Percentiles rank a stretch among this genome's conserved stretches.
phyloP scores from a whole-genome alignment of 2,888 invertebrate species.

The Hypomecis punctinalis region DNA sequence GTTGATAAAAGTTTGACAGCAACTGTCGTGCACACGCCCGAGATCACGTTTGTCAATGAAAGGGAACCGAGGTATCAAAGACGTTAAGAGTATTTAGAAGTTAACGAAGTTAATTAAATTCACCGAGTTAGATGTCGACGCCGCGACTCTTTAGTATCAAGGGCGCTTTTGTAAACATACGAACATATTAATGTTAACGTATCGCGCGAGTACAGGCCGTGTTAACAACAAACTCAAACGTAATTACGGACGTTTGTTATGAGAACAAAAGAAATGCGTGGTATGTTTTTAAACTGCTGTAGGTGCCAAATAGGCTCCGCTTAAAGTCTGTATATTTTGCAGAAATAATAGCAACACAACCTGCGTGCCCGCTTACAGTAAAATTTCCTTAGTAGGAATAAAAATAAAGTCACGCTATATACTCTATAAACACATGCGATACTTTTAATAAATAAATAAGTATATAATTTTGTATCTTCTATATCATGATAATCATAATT shows the following conservation, averaged over 20 bases:
- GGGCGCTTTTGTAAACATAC: conserved; percentile 79
- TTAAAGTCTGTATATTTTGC: too few relatives aligned
- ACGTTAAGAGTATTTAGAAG: conserved; percentile 84
- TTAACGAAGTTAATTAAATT: conserved; percentile 85
- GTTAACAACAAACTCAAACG: conserved; percentile 69
- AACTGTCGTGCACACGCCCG: conserved; percentile 73
- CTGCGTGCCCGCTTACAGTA: too few relatives aligned
- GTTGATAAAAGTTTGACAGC: conserved; percentile 81
- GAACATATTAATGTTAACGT: conserved; percentile 80
- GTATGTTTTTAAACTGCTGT: conserved; percentile 39
- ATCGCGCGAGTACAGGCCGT: conserved; percentile 73
- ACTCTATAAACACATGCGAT: too few relatives aligned
- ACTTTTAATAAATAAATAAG: too few relatives aligned
- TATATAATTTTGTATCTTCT: too few relatives aligned
- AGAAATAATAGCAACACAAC: too few relatives aligned
- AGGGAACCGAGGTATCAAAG: conserved; percentile 80
- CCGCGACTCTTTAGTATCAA: conserved; percentile 77
- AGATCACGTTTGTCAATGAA: conserved; percentile 76
- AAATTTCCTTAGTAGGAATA: too few relatives aligned
- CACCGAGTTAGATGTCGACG: conserved; percentile 77
- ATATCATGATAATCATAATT: too few relatives aligned
- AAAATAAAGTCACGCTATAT: too few relatives aligned
- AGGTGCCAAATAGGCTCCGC: too few relatives aligned
- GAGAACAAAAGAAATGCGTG: conserved; percentile 57
- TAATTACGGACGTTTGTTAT: conserved; percentile 70